Base-by-base conservation (phyloP, 2,888 invertebrate genomes). In the Apotomis betuletana region DNA sequence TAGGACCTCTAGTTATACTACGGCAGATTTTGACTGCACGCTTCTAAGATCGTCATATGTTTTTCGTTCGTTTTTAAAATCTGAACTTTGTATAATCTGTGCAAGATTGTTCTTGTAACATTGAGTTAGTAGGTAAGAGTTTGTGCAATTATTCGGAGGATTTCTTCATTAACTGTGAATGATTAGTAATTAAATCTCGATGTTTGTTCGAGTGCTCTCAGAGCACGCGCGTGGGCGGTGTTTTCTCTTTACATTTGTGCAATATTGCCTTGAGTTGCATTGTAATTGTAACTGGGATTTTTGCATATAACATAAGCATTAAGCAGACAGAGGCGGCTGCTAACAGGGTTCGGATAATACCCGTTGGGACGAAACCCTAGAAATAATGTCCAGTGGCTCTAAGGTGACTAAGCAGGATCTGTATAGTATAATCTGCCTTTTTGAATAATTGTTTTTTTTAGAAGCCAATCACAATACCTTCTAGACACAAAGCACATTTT, bases 181-280 rank as follows among this genome's bases (percentile, higher is more conserved):
- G 67, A 70, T 70, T 61, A 65, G 70, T 67, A 70, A 70, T 70
- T 70, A 70, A 70, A 59, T 67, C 58, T 57, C 65, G 67, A 10
- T 12, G 58, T 38, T 63, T 58, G 12, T 67, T 67, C 67, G 57
- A 65, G 65, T 65, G 65, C 65, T 46, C 57, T 65, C 65, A 46
- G 65, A 65, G 57, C 55, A 65, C 44, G 57, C n/a, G 57, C 36
- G 65, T 65, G 46, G 55, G 65, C 55, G 46, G 12, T 65, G 55
- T 55, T 65, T 65, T 65, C 65, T 57, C 55, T 65, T 65, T 65
- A 57, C 57, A 55, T 64, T 65, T 57, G 65, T 57, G 65, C 65
- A 65, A 65, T 65, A 46, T 65, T 27, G 65, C 65, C 55, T 65
- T 57, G 65, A 65, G 46, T 57, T n/a, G 10, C 2, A 27, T 27